A percentile compares a stretch with the other conserved stretches of the same genome.
Conservation (phyloP, 2,797 vertebrate genomes). For the Danio tinwini region DNA sequence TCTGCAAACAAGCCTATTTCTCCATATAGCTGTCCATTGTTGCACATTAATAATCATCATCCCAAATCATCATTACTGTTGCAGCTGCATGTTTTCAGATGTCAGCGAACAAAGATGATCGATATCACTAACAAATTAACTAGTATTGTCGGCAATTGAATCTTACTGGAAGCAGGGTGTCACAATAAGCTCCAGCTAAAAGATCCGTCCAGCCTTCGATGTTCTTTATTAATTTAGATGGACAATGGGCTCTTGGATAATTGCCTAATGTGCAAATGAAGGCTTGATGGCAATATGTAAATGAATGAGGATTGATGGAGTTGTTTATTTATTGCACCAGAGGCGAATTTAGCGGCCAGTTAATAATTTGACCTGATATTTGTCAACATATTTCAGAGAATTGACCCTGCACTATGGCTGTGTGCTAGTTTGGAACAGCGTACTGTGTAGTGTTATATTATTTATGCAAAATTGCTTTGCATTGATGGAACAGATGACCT, state of each 20-base stretch:
- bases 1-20: conserved; percentile 2
- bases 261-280: conserved; percentile 60
- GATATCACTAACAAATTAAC: conserved; percentile 68
- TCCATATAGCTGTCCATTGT: conserved; percentile 50
- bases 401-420: not conserved
- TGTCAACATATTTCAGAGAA: conserved; percentile 35
- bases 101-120: conserved; percentile 64
- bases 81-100: conserved; percentile 69
- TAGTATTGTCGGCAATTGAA: conserved; percentile 64
- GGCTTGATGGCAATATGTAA: conserved; percentile 48
- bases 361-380: conserved; percentile 34
- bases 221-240: conserved; percentile 58
- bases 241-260: conserved; percentile 59
- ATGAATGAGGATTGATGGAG: conserved; percentile 55
- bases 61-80: conserved; percentile 59
- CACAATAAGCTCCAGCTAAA: conserved; percentile 55
- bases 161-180: conserved; percentile 58
- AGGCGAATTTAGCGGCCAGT: conserved; percentile 2
- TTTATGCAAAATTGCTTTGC: not conserved
- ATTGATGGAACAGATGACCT: not conserved
- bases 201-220: conserved; percentile 47
- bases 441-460: not conserved
- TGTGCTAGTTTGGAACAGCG: not conserved
- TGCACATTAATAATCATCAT: conserved; percentile 57
- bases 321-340: conserved; percentile 39